phyloP scores from a whole-genome alignment of 2,888 invertebrate species.

The Dichetophora obliterata region DNA sequence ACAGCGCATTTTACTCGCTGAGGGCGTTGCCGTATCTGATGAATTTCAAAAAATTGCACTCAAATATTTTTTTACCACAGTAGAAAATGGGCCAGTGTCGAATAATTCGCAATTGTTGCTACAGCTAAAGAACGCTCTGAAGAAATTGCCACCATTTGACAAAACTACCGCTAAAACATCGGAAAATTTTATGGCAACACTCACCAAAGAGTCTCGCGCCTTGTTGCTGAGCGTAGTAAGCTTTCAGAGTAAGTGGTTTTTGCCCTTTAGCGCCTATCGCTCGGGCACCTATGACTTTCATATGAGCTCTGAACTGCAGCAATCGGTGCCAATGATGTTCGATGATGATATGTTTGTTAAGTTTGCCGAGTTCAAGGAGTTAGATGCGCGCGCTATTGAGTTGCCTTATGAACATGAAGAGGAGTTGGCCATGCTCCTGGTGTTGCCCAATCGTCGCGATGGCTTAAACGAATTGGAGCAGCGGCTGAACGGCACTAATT shows the following conservation, averaged over 20 bases:
- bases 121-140: slow-evolving; percentile 8
- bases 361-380: slow-evolving; percentile 71
- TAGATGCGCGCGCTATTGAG: slow-evolving; percentile 76
- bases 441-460: slow-evolving; percentile 79
- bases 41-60: slow-evolving; percentile 63
- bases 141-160: slow-evolving; percentile 21
- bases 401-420: slow-evolving; percentile 76
- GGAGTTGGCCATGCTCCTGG: slow-evolving; percentile 80
- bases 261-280: slow-evolving; percentile 63
- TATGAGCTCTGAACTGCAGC: slow-evolving; percentile 76
- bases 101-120: neutral
- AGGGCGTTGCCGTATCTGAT: slow-evolving; percentile 41
- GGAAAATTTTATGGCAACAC: neutral
- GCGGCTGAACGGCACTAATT: slow-evolving; percentile 73
- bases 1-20: slow-evolving; percentile 70
- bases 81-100: slow-evolving; percentile 54
- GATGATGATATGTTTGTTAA: slow-evolving; percentile 71
- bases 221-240: slow-evolving; percentile 56
- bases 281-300: slow-evolving; percentile 63
- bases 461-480: slow-evolving; percentile 77
- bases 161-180: slow-evolving; percentile 18
- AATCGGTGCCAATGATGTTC: slow-evolving; percentile 75
- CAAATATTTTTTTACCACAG: slow-evolving; percentile 62
- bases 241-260: slow-evolving; percentile 62
- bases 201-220: slow-evolving; percentile 20